phyloP scores from a whole-genome alignment of 2,113 vertebrate species.

The Cheirogaleus medius region DNA sequence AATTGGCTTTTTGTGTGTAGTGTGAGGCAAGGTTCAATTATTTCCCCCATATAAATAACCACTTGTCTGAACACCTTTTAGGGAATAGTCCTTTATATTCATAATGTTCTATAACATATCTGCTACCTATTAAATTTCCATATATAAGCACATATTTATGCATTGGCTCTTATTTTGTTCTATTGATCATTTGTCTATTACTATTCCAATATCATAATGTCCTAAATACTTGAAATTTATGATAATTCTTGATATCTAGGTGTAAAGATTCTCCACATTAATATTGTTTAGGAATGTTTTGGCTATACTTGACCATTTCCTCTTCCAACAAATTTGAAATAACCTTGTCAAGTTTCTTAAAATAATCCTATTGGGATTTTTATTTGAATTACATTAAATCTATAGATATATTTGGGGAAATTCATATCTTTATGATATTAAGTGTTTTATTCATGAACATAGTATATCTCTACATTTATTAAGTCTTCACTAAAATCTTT shows the following conservation, averaged over 20 bases:
- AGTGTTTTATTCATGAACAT: neutral
- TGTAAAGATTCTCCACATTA: neutral
- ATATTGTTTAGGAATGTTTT: neutral
- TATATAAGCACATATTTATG: neutral
- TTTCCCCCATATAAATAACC: neutral
- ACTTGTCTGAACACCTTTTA: neutral
- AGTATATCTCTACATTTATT: neutral
- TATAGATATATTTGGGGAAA: neutral
- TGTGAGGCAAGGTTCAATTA: neutral
- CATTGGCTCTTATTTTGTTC: neutral
- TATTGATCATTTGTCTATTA: neutral
- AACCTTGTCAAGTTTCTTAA: neutral
- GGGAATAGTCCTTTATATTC: neutral
- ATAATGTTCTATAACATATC: neutral
- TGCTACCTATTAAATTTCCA: neutral
- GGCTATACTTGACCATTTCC: neutral
- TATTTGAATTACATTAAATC: neutral
- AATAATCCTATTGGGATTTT: neutral
- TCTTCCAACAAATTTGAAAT: neutral
- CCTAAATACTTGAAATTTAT: neutral
- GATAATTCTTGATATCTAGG: neutral
- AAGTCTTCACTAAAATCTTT: neutral
- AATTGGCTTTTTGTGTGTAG: neutral
- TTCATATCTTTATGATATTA: neutral
- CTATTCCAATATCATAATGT: neutral